These are phyloP conservation scores for Orussus abietinus DNA, from an alignment of 1,140 invertebrate genomes.

Conservation along the genomic window DNA sequence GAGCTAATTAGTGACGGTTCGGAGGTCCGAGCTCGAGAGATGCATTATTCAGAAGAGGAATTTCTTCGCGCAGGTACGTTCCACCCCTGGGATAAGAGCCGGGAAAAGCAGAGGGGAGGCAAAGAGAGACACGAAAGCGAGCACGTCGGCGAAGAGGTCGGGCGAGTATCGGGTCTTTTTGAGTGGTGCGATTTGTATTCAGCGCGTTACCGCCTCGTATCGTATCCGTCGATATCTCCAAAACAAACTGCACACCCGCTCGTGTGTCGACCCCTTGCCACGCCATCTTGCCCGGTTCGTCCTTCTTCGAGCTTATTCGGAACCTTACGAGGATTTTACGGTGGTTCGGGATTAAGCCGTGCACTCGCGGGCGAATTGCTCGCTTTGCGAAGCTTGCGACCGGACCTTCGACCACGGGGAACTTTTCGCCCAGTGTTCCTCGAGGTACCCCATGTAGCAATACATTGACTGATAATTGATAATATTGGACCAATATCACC, in stretches of 20 bases:
- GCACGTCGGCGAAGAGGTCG: conserved; percentile 10
- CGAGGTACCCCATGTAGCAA: no score
- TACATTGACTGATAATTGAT: no score
- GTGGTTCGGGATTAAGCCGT: background rate
- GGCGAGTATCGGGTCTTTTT: conserved; percentile 18
- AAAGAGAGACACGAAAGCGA: conserved; percentile 14
- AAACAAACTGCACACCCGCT: conserved; percentile 21
- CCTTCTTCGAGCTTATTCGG: conserved; percentile 8
- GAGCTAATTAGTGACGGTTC: no score
- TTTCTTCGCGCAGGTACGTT: no score
- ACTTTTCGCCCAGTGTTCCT: no score
- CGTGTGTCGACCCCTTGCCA: background rate
- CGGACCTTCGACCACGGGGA: no score
- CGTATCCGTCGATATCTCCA: conserved; percentile 21
- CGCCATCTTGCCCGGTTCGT: background rate
- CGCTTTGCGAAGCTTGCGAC: no score
- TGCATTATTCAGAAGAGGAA: no score
- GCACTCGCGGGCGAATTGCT: background rate
- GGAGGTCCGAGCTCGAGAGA: no score
- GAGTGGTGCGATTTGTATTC: conserved; percentile 23
- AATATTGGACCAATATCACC: no score
- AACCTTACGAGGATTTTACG: background rate
- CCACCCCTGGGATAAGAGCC: conserved; percentile 1
- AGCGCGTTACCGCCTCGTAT: conserved; percentile 15
- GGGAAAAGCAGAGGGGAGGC: conserved; percentile 2